These are phyloP conservation scores for Erebia ligea DNA, from an alignment of 2,888 invertebrate species.

Conservation along the genomic window DNA sequence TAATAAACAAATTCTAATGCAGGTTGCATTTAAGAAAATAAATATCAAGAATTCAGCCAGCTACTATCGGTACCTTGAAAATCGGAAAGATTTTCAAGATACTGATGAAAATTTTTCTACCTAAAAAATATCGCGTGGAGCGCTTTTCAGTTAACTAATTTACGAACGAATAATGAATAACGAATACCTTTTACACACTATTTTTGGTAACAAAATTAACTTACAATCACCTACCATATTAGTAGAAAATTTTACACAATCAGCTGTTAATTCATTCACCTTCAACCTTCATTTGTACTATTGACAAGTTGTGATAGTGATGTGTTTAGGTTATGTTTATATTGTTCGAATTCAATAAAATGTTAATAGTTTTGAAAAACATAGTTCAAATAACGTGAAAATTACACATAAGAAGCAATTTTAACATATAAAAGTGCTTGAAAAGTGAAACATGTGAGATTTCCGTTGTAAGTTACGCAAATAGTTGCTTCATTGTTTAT, in stretches of 20 bases:
- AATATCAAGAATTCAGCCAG: too few species aligned
- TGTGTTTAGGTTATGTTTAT: conserved; percentile 38
- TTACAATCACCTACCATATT: neutral
- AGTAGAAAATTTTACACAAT: conserved; percentile 36
- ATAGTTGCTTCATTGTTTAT: neutral
- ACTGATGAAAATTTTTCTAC: too few species aligned
- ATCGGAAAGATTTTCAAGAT: too few species aligned
- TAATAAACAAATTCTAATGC: too few species aligned
- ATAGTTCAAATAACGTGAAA: neutral
- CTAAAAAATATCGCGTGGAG: too few species aligned
- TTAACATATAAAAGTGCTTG: neutral
- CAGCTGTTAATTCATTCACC: conserved; percentile 50
- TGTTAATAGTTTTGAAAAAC: neutral
- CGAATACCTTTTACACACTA: too few species aligned
- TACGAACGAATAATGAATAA: too few species aligned
- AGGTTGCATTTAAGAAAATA: too few species aligned
- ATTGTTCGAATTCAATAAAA: conserved; percentile 16
- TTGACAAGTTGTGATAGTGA: conserved; percentile 36
- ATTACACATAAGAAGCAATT: neutral
- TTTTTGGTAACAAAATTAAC: too few species aligned
- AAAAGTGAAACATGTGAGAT: neutral
- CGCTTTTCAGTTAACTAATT: too few species aligned
- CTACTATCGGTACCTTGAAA: too few species aligned
- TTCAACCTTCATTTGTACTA: conserved; percentile 27
- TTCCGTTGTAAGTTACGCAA: neutral